Conservation (phyloP, 2,888 invertebrate genomes). For the Stenodema calcarata region DNA sequence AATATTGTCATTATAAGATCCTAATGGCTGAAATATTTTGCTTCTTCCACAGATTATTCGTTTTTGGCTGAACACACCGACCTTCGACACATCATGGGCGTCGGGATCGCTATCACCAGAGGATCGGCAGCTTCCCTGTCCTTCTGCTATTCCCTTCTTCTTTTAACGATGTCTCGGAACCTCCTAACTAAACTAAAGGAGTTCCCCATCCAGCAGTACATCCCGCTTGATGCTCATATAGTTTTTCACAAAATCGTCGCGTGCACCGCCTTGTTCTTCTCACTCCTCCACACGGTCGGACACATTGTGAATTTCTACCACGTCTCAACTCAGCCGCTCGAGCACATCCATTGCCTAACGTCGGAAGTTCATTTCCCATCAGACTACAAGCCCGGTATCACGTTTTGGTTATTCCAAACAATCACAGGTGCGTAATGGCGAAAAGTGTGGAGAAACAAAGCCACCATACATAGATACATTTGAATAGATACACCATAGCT, state of each 20-base stretch:
- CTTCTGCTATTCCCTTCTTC: conserved; percentile 89
- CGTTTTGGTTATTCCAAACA: conserved; percentile 95
- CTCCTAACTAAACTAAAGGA: conserved; percentile 87
- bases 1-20: no score
- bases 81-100: conserved; percentile 94
- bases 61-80: conserved; percentile 97
- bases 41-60: conserved; percentile 75
- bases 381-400: conserved; percentile 91
- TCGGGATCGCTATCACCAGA: conserved; percentile 92
- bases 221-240: conserved; percentile 84
- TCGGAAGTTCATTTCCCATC: conserved; percentile 93
- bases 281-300: conserved; percentile 88
- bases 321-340: conserved; percentile 92
- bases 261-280: conserved; percentile 91
- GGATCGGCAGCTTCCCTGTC: conserved; percentile 94
- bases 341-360: conserved; percentile 89
- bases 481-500: no score
- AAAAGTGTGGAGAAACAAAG: neutral
- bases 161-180: conserved; percentile 92
- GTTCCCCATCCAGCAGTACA: conserved; percentile 67
- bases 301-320: conserved; percentile 98
- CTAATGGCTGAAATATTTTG: no score
- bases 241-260: conserved; percentile 98
- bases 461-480: no score
- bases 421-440: conserved; percentile 75